Base-by-base conservation (phyloP, 2,113 vertebrate genomes). In the Phalacrocorax aristotelis region DNA sequence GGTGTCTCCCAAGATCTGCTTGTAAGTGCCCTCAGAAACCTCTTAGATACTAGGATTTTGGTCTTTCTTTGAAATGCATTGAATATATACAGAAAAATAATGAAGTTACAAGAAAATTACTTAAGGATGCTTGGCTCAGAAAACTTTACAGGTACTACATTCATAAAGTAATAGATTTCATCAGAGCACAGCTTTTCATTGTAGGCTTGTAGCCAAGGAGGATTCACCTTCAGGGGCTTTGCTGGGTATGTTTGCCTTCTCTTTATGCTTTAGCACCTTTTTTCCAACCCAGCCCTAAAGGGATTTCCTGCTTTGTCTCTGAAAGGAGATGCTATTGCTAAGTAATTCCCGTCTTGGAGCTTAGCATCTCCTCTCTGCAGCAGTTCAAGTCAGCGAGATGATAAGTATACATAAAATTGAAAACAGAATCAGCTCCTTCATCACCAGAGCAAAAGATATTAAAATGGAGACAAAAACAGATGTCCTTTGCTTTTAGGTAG, bases 371-470 rank as follows among this genome's bases (percentile, higher is more conserved):
- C 55, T 83, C 62, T 79, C 77, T 80, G 58, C 38, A 93, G 38
- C 70, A 64, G 34, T 83, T 83, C 75, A 72, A 87, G 52, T 83
- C 69, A 83, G 81, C 77, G 82, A 91, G 80, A 82, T 70, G 52
- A 4, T 74, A 95, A 90, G 48, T 74, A 69, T 4, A n/a, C 7
- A 2, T 65, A 72, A 92, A 96, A 93, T 65, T 87, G 81, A 81
- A 93, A 95, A 76, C 83, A 89, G 80, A 76, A 91, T 81, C 66
- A 70, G 34, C 36, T 91, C 87, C 83, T 93, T 89, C 74, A 91
- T 95, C 91, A 82, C 42, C 70, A 84, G 61, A 69, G 80, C 27
- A 72, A 62, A 87, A 74, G 32, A 34, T 54, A 89, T 3, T 77
- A 83, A 94, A 83, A 82, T 14, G 46, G 64, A 91, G 81, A 74